Conservation (phyloP, 2,113 vertebrate species). For the Oreotrochilus melanogaster region DNA sequence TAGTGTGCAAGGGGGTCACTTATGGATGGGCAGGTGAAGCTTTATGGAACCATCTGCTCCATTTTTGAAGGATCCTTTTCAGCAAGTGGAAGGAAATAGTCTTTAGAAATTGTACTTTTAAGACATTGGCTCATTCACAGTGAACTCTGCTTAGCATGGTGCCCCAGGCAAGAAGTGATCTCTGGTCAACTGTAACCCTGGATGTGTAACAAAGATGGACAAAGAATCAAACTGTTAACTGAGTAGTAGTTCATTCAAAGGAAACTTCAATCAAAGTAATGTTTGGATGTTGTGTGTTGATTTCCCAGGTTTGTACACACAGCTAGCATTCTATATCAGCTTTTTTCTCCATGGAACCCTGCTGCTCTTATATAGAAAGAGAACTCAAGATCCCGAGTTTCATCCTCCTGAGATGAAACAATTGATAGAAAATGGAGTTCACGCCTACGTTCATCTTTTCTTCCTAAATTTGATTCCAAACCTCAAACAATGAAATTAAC, state of each 20-base stretch:
- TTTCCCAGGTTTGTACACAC: neutral
- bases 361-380: neutral
- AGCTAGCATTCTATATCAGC: neutral
- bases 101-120: neutral
- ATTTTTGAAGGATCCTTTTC: neutral
- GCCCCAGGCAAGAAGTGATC: neutral
- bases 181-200: neutral
- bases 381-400: too few species aligned
- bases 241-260: neutral
- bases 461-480: neutral
- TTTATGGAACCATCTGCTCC: neutral
- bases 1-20: neutral
- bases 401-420: neutral
- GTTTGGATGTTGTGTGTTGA: neutral
- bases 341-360: neutral
- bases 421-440: neutral
- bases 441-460: neutral
- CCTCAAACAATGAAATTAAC: neutral
- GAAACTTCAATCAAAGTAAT: neutral
- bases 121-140: neutral
- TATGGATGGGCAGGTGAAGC: neutral
- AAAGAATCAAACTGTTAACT: too few species aligned
- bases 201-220: neutral
- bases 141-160: fast-evolving
- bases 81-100: neutral